phyloP scores from a whole-genome alignment of 1,140 invertebrate genomes.

The Trachymyrmex cornetzi region DNA sequence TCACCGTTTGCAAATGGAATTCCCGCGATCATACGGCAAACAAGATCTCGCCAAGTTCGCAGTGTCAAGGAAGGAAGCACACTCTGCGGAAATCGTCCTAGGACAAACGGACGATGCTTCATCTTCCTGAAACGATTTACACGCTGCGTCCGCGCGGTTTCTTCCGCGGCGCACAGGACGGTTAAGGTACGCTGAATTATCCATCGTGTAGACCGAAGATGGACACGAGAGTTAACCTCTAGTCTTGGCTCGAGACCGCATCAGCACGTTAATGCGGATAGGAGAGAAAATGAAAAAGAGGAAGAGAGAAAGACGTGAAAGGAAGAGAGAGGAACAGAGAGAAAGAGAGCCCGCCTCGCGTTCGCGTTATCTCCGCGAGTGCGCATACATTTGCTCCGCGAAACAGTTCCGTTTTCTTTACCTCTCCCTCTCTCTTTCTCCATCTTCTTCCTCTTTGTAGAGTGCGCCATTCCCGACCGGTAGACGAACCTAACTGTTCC shows the following conservation, averaged over 20 bases:
- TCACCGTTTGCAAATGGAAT: slow-evolving; percentile 41
- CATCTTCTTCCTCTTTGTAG: slow-evolving; percentile 30
- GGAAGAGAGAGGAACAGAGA: slow-evolving; percentile 15
- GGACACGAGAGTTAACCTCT: slow-evolving; percentile 79
- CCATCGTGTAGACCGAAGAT: slow-evolving; percentile 77
- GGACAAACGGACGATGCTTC: slow-evolving; percentile 60
- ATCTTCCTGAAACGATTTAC: slow-evolving; percentile 64
- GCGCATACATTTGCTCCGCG: slow-evolving; percentile 79
- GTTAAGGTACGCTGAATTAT: slow-evolving; percentile 80
- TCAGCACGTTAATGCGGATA: slow-evolving; percentile 76
- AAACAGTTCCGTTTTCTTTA: slow-evolving; percentile 79
- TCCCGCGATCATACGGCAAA: slow-evolving; percentile 43
- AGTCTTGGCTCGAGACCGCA: slow-evolving; percentile 73
- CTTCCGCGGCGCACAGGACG: slow-evolving; percentile 69
- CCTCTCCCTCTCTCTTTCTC: slow-evolving; percentile 53
- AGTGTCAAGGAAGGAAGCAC: slow-evolving; percentile 24
- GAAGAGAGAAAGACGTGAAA: slow-evolving; percentile 27
- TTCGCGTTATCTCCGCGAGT: slow-evolving; percentile 79
- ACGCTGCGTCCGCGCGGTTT: slow-evolving; percentile 53
- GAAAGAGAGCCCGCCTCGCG: slow-evolving; percentile 47
- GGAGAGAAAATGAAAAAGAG: slow-evolving; percentile 64
- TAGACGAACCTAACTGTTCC: slow-evolving; percentile 81
- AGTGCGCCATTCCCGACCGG: slow-evolving; percentile 75
- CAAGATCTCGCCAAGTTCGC: slow-evolving; percentile 44
- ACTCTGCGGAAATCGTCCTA: slow-evolving; percentile 32